Evolutionary conservation across 2,113 vertebrate species (phyloP), one percentile per base, ranked within the genome.

Genomic region (Phrynosoma blainvillii): DNA sequence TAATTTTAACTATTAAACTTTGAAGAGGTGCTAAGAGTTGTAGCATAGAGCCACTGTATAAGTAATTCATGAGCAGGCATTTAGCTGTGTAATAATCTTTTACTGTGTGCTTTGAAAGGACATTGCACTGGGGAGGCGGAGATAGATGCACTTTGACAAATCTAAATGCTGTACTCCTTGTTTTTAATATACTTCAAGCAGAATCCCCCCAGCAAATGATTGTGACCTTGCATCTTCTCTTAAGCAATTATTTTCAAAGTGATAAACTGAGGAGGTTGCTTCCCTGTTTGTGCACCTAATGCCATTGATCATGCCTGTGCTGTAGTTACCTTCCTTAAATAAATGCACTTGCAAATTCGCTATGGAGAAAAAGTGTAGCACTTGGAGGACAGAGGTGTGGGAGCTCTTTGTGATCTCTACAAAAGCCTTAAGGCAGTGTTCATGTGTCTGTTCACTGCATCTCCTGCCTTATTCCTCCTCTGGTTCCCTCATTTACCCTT

Each of bases 1-100:
- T 36, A 78, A 52, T 36, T 86, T 93, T 88, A 93, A 93, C 87
- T 7, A 79, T 85, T 90, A 56, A n/a, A 21, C 90, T 90, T n/a
- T 79, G 68, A 70, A 86, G 40, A 82, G 75, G n/a, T 88, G 85
- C 78, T 62, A 21, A 32, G 74, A 32, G 54, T 86, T 83, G 83
- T 79, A 71, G 71, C 62, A 82, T 30, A 32, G 9, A 54, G 0
- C 25, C 70, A 42, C 9, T 82, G 71, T 88, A 20, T 14, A 80
- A 75, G 47, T 70, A 84, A 79, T 82, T 56, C 62, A 56, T 59
- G 87, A 77, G 47, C 47, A 89, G 73, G 11, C 2, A 36, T 76
- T 89, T 88, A 65, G 87, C 14, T 40, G 89, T 42, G 71, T 71
- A 21, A 3, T 20, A 23, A 75, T 36, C 12, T 89, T 86, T 90